Percentiles rank a stretch among this genome's conserved stretches.
Conservation (phyloP, 2,113 vertebrate species). For the Balaeniceps rex region DNA sequence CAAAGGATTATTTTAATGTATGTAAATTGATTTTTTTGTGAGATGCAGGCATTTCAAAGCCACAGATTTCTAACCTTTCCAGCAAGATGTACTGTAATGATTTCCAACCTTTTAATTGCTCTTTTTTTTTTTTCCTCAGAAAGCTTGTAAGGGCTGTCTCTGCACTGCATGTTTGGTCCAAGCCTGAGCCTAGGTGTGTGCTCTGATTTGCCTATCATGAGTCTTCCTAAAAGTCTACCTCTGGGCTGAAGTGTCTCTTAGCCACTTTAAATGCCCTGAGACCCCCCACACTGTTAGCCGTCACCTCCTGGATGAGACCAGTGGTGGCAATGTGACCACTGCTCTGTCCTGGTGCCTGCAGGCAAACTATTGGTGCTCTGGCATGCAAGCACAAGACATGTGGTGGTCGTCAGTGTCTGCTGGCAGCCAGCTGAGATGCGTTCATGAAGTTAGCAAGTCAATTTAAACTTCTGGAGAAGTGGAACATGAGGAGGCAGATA, state of each 20-base stretch:
- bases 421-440: neutral
- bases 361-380: neutral
- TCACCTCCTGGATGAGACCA: neutral
- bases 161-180: neutral
- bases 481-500: neutral
- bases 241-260: neutral
- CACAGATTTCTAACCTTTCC: neutral
- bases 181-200: neutral
- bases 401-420: neutral
- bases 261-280: neutral
- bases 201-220: neutral
- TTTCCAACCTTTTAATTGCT: neutral
- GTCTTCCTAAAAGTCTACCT: neutral
- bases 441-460: neutral
- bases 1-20: neutral
- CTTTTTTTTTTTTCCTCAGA: neutral
- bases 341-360: neutral
- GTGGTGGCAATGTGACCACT: neutral
- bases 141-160: neutral
- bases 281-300: neutral
- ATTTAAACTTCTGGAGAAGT: neutral
- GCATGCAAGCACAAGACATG: neutral
- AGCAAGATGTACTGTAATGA: neutral
- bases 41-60: neutral
- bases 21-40: neutral